Evolutionary conservation across 2,888 invertebrate genomes (phyloP).

Genomic region (Rhimphoctona megacephalus): DNA sequence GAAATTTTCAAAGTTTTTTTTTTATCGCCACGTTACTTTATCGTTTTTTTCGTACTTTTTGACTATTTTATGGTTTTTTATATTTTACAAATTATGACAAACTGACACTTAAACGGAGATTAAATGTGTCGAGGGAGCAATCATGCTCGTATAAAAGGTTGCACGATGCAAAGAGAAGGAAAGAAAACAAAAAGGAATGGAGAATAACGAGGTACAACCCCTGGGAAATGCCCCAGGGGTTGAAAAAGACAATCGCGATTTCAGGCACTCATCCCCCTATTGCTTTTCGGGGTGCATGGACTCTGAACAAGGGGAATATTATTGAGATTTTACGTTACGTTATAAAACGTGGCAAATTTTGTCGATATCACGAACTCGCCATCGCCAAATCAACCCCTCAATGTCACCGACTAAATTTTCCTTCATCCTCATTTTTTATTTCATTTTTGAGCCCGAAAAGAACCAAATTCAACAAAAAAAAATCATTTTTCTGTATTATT

Average conservation of each 20-base stretch:
- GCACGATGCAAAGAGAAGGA: neutral
- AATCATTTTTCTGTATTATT: neutral
- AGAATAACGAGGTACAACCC: conserved; percentile 16
- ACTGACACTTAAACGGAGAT: conserved; percentile 17
- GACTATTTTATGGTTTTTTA: neutral
- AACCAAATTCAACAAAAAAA: too few relatives aligned
- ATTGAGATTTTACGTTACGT: neutral
- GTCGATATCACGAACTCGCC: neutral
- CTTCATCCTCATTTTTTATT: neutral
- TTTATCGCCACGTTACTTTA: neutral
- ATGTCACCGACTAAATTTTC: neutral
- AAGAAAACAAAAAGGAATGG: conserved; percentile 9
- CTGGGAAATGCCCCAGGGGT: conserved; percentile 5
- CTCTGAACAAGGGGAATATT: conserved; percentile 7
- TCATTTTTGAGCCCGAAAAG: neutral
- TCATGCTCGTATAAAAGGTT: conserved; percentile 18
- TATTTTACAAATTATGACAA: neutral
- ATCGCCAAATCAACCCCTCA: neutral
- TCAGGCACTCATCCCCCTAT: neutral
- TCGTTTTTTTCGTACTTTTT: neutral
- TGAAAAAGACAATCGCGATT: conserved; percentile 18
- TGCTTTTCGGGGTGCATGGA: conserved; percentile 12
- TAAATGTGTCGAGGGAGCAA: conserved; percentile 26
- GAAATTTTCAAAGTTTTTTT: neutral
- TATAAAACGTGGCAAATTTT: neutral